Evolutionary conservation across 2,888 invertebrate species (phyloP), one percentile per base, ranked within the genome.

Genomic region (Limnephilus rhombicus): DNA sequence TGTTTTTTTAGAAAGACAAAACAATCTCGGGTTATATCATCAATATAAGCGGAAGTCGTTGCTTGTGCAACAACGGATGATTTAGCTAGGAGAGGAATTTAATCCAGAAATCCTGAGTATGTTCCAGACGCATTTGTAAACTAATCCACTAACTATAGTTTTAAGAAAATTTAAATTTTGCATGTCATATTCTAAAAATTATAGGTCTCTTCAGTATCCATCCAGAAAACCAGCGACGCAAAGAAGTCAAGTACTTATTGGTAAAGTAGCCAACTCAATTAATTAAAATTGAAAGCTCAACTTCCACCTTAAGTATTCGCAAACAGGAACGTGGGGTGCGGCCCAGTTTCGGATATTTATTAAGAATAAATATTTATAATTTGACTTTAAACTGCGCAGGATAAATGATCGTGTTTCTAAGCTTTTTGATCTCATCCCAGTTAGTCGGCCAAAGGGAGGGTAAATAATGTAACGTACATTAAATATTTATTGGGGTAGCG

Each of bases 281-380:
- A 68, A 68, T 68, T 68, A 24, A 24, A 68, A 68, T 68, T 68
- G 68, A 68, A 68, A 45, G 45, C 86, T 86, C 41, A 86, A 53
- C 49, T 86, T 11, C 41, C 13, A 13, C n/a, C 24, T 29, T 24
- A 86, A 86, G 86, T 86, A 45, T 5, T 85, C 41, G 45, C 31
- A 86, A 86, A 86, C 86, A 53, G 53, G 5, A 45, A 31, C 24
- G 85, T 11, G 34, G 68, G 7, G 37, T 18, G 83, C 18, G 41
- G 34, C 24, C 83, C 34, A 3, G 37, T n/a, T 80, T 80, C n/a
- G 37, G 24, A 37, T 80, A 89, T 89, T 89, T 89, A 80, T 41
- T 37, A 80, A 89, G 88, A 89, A 89, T 80, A 89, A 89, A 89
- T 89, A 89, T 89, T 89, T 89, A 89, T 89, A 89, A 80, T 89